A percentile compares a stretch with the other conserved stretches of the same genome.
These are phyloP conservation scores for Mamestra configurata DNA, from an alignment of 1,140 invertebrate genomes.

Conservation along the genomic window DNA sequence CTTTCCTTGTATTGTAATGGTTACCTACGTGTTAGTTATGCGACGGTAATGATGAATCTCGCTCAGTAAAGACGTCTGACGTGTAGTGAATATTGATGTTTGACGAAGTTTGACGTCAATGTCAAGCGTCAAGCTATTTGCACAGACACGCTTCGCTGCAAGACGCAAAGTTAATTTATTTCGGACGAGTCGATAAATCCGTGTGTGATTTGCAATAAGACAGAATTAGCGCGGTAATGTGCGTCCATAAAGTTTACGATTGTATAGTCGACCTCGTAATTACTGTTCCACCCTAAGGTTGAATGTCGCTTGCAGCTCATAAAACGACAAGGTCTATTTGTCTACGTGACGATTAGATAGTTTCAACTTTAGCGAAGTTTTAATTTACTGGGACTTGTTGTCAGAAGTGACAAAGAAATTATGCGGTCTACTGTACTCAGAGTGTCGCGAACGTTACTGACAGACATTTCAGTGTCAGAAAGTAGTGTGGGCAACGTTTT, in stretches of 20 bases:
- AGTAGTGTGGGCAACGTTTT: neutral
- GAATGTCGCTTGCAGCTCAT: no score
- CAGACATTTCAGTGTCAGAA: neutral
- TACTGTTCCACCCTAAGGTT: no score
- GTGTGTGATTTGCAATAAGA: neutral
- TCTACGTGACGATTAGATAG: no score
- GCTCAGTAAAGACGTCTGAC: constrained; percentile 36
- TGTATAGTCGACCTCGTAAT: neutral
- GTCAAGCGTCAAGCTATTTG: no score
- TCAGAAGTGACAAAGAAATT: no score
- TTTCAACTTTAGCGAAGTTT: no score
- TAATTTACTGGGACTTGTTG: no score
- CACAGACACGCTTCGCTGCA: neutral
- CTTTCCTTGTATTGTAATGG: constrained; percentile 40
- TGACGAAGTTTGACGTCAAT: neutral
- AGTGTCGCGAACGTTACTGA: neutral
- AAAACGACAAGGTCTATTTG: no score
- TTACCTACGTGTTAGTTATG: constrained; percentile 8
- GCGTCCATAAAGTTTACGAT: neutral
- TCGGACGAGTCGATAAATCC: neutral
- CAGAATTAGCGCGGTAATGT: neutral
- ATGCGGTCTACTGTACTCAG: neutral
- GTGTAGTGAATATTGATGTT: neutral
- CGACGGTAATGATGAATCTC: constrained; percentile 32
- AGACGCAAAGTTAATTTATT: neutral